phyloP scores from a whole-genome alignment of 2,113 vertebrate species.

The Elephantulus edwardii region DNA sequence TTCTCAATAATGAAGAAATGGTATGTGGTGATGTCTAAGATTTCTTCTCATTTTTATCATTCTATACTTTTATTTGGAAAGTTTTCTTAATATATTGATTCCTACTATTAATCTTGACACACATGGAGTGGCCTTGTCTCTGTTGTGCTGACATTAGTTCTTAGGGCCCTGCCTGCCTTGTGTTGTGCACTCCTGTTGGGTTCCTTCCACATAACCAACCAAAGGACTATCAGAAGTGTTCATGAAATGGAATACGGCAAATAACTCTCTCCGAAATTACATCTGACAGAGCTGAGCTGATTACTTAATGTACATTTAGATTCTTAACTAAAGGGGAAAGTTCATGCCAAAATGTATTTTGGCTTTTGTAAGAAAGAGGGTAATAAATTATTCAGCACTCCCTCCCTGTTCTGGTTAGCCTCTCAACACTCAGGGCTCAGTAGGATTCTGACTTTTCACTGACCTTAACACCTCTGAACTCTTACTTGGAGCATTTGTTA shows the following conservation, averaged over 20 bases:
- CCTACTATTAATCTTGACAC: not conserved
- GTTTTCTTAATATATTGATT: not conserved
- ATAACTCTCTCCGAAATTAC: not conserved
- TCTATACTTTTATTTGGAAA: not conserved
- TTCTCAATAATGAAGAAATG: not conserved
- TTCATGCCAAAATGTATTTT: slow-evolving; percentile 23
- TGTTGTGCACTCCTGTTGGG: not conserved
- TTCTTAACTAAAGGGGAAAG: slow-evolving; percentile 48
- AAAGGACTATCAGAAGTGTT: not conserved
- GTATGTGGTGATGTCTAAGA: not conserved
- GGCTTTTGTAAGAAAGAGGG: not conserved
- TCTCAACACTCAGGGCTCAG: not conserved
- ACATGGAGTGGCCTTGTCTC: not conserved
- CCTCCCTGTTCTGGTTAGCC: not conserved
- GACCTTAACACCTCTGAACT: not conserved
- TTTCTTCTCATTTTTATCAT: not conserved
- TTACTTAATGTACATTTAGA: not conserved
- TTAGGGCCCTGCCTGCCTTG: not conserved
- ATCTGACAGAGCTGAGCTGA: slow-evolving; percentile 2
- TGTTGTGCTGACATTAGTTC: slow-evolving; percentile 1
- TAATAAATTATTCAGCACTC: slow-evolving; percentile 3
- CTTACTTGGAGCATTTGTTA: not conserved
- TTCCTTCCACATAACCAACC: not conserved
- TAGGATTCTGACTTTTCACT: slow-evolving; percentile 21
- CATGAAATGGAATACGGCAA: slow-evolving; percentile 52